Percentiles rank a stretch among this genome's conserved stretches.
Conservation (phyloP, 2,888 invertebrate genomes). For the Catocala fraxini region DNA sequence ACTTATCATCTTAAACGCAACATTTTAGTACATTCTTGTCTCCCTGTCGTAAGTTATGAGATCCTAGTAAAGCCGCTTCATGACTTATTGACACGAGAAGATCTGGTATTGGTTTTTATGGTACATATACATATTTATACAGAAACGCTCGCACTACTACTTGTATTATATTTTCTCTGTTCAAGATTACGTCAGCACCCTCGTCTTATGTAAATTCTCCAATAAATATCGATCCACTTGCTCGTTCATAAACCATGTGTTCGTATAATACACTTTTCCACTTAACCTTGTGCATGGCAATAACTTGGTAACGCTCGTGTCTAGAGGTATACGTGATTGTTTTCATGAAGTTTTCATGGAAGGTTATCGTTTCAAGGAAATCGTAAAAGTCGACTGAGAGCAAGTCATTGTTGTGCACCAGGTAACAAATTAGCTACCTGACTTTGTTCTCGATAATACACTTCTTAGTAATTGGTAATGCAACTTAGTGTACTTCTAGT, state of each 20-base stretch:
- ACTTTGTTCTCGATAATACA: constrained; percentile 2
- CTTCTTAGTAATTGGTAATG: constrained; percentile 5
- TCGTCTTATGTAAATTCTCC: background rate
- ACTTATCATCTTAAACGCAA: too few relatives aligned
- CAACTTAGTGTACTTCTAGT: background rate
- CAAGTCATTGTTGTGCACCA: constrained; percentile 18
- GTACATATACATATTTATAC: too few relatives aligned
- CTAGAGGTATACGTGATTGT: constrained; percentile 19
- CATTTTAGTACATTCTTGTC: too few relatives aligned
- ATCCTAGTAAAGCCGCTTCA: too few relatives aligned
- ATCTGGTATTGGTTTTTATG: too few relatives aligned
- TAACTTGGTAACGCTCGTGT: constrained; percentile 10
- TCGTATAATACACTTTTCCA: background rate
- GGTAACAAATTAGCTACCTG: constrained; percentile 8
- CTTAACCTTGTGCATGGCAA: constrained; percentile 8
- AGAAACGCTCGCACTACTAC: too few relatives aligned
- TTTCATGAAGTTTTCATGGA: constrained; percentile 24
- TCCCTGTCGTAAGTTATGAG: too few relatives aligned
- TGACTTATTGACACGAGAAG: too few relatives aligned
- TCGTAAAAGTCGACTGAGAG: constrained; percentile 19
- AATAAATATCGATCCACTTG: background rate
- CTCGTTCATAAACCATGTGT: background rate
- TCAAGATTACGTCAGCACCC: background rate
- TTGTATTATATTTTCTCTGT: background rate
- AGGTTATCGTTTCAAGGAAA: constrained; percentile 24